Conservation (phyloP, 2,888 invertebrate genomes). For the Nysson spinosus region DNA sequence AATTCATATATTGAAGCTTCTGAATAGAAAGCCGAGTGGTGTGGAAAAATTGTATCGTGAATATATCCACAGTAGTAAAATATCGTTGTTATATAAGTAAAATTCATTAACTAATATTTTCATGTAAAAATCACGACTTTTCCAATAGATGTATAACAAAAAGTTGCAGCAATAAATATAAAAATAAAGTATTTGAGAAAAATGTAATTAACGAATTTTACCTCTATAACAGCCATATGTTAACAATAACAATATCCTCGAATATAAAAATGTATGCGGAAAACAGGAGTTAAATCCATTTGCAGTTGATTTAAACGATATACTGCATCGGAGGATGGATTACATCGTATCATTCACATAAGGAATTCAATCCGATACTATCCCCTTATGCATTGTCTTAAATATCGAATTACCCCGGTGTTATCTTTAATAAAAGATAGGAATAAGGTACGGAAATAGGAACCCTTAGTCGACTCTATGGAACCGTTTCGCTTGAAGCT, state of each 20-base stretch:
- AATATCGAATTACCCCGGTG: conserved; percentile 17
- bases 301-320: background rate
- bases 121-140: too few relatives aligned
- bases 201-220: too few relatives aligned
- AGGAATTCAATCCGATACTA: background rate
- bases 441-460: conserved; percentile 4
- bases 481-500: conserved; percentile 53
- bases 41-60: conserved; percentile 13
- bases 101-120: too few relatives aligned
- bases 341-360: background rate
- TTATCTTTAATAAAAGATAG: conserved; percentile 13
- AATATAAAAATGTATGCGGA: too few relatives aligned
- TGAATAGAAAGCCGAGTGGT: background rate
- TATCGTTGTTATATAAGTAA: too few relatives aligned
- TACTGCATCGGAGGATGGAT: background rate
- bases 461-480: conserved; percentile 17
- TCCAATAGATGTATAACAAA: too few relatives aligned
- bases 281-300: too few relatives aligned
- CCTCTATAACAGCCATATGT: too few relatives aligned
- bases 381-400: background rate
- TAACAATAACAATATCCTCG: too few relatives aligned
- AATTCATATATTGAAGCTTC: conserved; percentile 28
- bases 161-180: too few relatives aligned
- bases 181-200: too few relatives aligned
- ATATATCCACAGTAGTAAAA: too few relatives aligned